These are phyloP conservation scores for Paramisgurnus dabryanus DNA, from an alignment of 2,113 vertebrate genomes.

Conservation along the genomic window DNA sequence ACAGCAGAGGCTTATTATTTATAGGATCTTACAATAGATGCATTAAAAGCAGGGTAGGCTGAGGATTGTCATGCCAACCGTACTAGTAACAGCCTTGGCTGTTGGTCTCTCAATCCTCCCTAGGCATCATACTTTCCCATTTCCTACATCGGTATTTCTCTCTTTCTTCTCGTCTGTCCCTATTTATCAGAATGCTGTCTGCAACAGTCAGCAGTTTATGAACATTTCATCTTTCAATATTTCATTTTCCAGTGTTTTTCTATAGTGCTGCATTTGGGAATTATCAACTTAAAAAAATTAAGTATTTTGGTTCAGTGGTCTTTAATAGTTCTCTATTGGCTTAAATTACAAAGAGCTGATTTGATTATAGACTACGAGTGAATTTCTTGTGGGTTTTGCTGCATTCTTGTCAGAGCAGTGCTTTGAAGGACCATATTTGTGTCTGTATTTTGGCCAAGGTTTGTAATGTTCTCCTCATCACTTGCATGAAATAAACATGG, in stretches of 20 bases:
- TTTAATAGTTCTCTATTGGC: background rate
- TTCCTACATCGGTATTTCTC: background rate
- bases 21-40: background rate
- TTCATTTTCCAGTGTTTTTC: background rate
- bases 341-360: background rate
- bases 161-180: background rate
- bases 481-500: too few species aligned
- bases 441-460: too few species aligned
- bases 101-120: background rate
- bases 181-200: background rate
- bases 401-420: too few species aligned
- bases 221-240: background rate
- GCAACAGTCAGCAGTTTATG: background rate
- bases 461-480: too few species aligned
- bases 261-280: background rate
- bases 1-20: background rate
- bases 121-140: background rate
- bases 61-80: background rate
- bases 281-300: background rate
- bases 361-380: background rate
- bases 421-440: too few species aligned
- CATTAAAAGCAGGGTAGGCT: background rate
- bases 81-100: constrained; percentile 7
- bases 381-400: too few species aligned
- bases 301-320: background rate